Evolutionary conservation across 1,140 invertebrate species (phyloP).

Genomic region (Plutomurus gul): DNA sequence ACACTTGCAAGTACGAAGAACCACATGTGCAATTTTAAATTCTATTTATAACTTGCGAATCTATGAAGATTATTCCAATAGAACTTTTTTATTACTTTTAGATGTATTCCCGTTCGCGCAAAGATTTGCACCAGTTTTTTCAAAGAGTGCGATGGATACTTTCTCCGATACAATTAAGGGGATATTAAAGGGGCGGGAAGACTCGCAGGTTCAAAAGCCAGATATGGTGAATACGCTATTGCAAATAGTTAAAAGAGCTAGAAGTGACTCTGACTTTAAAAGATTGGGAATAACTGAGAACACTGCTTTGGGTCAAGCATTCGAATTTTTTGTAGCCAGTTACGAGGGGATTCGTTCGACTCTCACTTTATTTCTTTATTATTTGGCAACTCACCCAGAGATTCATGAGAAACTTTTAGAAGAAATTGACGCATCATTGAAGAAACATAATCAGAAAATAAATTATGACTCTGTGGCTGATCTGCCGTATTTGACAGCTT

Average conservation of each 20-base stretch:
- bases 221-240: constrained; percentile 19
- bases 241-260: constrained; percentile 3
- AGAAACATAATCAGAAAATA: constrained; percentile 37
- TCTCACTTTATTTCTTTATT: constrained; percentile 54
- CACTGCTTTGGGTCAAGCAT: constrained; percentile 49
- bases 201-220: background rate
- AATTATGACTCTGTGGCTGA: constrained; percentile 41
- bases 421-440: constrained; percentile 49
- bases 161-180: constrained; percentile 10
- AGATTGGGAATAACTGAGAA: constrained; percentile 37
- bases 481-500: constrained; percentile 48
- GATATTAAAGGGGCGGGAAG: background rate
- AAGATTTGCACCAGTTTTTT: background rate
- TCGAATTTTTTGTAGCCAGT: constrained; percentile 54
- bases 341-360: constrained; percentile 35
- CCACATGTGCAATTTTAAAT: background rate
- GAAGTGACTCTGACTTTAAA: constrained; percentile 22
- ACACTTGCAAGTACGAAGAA: background rate
- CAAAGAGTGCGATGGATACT: background rate
- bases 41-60: background rate
- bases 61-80: background rate
- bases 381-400: constrained; percentile 46
- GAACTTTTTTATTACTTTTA: background rate
- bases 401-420: constrained; percentile 49
- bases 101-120: constrained; percentile 32